Evolutionary conservation across 37 sponge, comb jelly and placozoan species (phyloP), one percentile per base, ranked within the genome.

Genomic region (Aplysina aerophoba): DNA sequence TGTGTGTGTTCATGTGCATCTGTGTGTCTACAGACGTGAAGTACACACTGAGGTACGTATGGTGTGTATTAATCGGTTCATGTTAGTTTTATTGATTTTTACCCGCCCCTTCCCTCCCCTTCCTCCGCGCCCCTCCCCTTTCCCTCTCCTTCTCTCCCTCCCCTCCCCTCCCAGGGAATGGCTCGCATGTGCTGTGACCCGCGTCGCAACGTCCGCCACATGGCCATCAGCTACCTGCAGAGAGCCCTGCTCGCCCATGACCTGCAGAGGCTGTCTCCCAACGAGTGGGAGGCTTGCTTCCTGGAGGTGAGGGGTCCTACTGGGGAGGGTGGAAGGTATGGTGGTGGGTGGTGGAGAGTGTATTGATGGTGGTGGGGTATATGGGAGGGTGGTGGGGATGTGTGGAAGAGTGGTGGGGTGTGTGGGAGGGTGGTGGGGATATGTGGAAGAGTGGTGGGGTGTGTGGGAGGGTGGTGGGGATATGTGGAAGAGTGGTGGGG

Each of bases 241-340:
- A 83, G 97, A 22, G 91, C 94, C 0, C 92, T 96, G 28, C 84
- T 96, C 38, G 91, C 92, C 37, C 94, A 93, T 58, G 92, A 92
- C n/a, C 89, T 94, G 30, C 88, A 92, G 39, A 73, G 44, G 25
- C 82, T 97, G 37, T 75, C 84, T 25, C 92, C 89, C 17, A 35
- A 36, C 17, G 97, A 97, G 80, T 97, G 97, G 97, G 88, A 92
- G 30, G 92, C 95, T 1, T 97, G 97, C 84, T 97, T 97, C 71
- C 77, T 80, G 36, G 83, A 97, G 89, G 97, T 96, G 39, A 19
- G 75, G 64, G 24, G 22, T 39, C 17, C 20, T 79, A 55, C 35
- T 50, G 59, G 15, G 17, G 15, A 16, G 17, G 83, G 13, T 14
- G 15, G 61, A 40, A 15, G 19, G 73, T 22, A 39, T n/a, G n/a